Evolutionary conservation across 2,797 vertebrate genomes (phyloP).

Genomic region (Peromyscus eremicus): DNA sequence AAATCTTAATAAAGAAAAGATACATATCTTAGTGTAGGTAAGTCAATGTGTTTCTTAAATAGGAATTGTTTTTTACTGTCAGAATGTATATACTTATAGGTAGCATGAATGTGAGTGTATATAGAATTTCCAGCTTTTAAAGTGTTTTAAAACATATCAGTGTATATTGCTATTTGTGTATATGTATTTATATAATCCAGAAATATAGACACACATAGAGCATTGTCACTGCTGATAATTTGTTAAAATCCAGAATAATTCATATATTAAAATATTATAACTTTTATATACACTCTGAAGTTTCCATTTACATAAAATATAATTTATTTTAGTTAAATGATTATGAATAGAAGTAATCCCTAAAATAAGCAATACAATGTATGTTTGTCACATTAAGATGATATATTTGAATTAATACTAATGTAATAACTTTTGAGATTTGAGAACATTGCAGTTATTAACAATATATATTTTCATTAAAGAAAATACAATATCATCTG

Average conservation of each 20-base stretch:
- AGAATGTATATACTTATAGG: background rate
- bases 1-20: background rate
- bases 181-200: background rate
- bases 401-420: background rate
- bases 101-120: background rate
- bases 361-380: background rate
- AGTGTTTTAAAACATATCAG: background rate
- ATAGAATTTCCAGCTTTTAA: background rate
- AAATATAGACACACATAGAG: background rate
- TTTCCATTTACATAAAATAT: background rate
- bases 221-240: background rate
- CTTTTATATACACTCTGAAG: background rate
- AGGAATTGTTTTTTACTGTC: background rate
- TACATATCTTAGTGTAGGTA: background rate
- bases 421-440: background rate
- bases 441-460: background rate
- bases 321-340: background rate
- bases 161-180: background rate
- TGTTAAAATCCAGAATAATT: background rate
- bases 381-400: background rate
- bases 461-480: background rate
- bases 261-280: background rate
- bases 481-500: background rate
- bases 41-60: background rate
- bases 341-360: background rate